Percentiles rank a stretch among this genome's conserved stretches.
Conservation (phyloP, 2,113 vertebrate species). For the Osmerus mordax region DNA sequence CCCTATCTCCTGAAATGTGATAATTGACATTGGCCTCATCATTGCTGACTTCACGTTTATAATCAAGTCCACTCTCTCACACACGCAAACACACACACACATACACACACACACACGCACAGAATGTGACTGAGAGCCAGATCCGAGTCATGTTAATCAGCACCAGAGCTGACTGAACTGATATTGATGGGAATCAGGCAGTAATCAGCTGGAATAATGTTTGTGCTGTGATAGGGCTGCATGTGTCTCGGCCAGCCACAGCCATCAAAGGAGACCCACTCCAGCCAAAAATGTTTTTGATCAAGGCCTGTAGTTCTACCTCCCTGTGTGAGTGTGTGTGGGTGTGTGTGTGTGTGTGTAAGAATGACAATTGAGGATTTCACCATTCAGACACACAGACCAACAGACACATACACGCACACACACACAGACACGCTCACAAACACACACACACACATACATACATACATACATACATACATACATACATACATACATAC, state of each 20-base stretch:
- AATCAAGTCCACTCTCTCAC: too few relatives aligned
- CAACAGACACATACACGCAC: constrained; percentile 33
- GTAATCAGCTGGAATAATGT: constrained; percentile 54
- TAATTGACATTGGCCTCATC: neutral
- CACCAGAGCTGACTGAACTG: constrained; percentile 19
- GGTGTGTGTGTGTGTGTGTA: neutral
- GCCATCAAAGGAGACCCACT: neutral
- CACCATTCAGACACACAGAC: neutral
- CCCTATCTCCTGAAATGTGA: neutral
- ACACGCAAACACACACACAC: neutral
- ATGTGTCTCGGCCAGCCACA: neutral
- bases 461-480: constrained; percentile 31
- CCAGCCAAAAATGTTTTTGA: neutral
- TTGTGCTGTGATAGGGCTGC: constrained; percentile 27
- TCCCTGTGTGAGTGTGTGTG: neutral
- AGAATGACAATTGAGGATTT: neutral
- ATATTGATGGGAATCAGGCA: constrained; percentile 40
- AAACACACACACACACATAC: constrained; percentile 43
- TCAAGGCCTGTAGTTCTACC: neutral
- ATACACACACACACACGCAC: neutral
- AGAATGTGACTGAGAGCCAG: constrained; percentile 3
- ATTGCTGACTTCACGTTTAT: too few relatives aligned
- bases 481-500: constrained; percentile 22
- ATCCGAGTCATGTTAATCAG: constrained; percentile 40
- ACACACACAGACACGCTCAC: constrained; percentile 18